Conservation (phyloP, 2,113 vertebrate species). For the Ageneiosus marmoratus region DNA sequence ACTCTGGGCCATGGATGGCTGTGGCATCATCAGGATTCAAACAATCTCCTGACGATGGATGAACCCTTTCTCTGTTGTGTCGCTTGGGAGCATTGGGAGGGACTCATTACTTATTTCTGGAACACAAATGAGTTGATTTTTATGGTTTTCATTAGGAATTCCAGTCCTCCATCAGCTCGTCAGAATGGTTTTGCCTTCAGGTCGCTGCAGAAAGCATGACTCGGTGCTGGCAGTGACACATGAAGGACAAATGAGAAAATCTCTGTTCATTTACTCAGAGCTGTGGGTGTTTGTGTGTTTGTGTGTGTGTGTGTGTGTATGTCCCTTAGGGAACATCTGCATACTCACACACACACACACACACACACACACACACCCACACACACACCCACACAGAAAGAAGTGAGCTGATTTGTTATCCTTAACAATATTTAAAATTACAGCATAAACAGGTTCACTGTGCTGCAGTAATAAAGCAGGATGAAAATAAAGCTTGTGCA, state of each 20-base stretch:
- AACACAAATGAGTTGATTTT: background rate
- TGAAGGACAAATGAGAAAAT: slow-evolving; percentile 74
- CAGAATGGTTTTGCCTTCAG: background rate
- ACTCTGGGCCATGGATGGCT: background rate
- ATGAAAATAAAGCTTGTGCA: background rate
- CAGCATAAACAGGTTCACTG: slow-evolving; percentile 18
- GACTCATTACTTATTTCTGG: background rate
- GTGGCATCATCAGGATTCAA: background rate
- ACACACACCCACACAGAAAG: background rate
- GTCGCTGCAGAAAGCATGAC: background rate
- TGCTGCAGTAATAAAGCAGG: background rate
- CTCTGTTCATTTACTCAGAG: slow-evolving; percentile 75
- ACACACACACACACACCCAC: background rate
- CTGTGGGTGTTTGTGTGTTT: too few relatives aligned
- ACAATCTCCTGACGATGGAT: background rate
- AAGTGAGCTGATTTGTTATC: slow-evolving; percentile 16
- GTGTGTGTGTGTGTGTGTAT: background rate
- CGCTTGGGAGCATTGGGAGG: background rate
- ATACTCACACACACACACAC: background rate
- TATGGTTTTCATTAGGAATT: slow-evolving; percentile 7
- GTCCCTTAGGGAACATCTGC: background rate
- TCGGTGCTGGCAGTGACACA: background rate
- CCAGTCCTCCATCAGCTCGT: background rate
- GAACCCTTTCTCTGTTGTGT: background rate
- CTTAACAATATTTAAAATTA: slow-evolving; percentile 20